Evolutionary conservation across 37 sponge, comb jelly and placozoan genomes (phyloP).

Genomic region (Ephydatia muelleri): DNA sequence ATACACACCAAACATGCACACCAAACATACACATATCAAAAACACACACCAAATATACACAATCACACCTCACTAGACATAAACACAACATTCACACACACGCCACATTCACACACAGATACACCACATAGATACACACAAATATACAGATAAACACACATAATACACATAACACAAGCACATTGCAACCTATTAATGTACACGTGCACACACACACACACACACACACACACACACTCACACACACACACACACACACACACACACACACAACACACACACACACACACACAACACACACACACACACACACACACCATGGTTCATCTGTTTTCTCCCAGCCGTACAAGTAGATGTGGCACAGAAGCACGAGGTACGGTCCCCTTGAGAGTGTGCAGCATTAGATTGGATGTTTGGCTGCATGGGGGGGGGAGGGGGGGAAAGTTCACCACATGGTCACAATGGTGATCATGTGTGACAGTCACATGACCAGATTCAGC

Average conservation of each 20-base stretch:
- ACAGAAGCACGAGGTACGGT: slow-evolving; percentile 58
- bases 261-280: slow-evolving; percentile 10
- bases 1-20: too few relatives aligned
- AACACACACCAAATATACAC: too few relatives aligned
- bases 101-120: too few relatives aligned
- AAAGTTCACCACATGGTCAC: neutral
- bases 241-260: slow-evolving; percentile 17
- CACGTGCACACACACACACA: neutral
- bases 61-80: too few relatives aligned
- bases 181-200: too few relatives aligned
- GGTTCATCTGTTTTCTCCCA: slow-evolving; percentile 73
- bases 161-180: too few relatives aligned
- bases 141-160: neutral
- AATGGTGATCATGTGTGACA: neutral
- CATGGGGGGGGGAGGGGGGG: neutral
- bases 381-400: slow-evolving; percentile 17
- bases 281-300: slow-evolving; percentile 2
- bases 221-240: slow-evolving; percentile 14
- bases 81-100: too few relatives aligned
- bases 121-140: too few relatives aligned
- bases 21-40: too few relatives aligned
- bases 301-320: slow-evolving; percentile 32
- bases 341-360: slow-evolving; percentile 57
- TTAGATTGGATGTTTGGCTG: neutral
- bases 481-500: neutral